phyloP scores from a whole-genome alignment of 2,888 invertebrate species.

The Cepaea hortensis region DNA sequence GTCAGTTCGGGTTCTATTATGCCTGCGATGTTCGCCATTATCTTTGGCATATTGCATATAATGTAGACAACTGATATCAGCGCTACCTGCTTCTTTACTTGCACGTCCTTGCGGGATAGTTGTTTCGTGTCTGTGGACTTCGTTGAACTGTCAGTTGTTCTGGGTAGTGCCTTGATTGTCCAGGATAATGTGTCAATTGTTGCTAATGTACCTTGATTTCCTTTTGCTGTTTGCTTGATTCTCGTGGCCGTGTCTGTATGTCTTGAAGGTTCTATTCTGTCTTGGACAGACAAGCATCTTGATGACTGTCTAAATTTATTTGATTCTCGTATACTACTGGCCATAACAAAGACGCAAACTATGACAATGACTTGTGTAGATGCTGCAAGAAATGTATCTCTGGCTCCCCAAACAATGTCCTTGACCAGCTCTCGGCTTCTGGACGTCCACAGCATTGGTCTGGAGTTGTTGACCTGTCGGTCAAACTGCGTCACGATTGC shows the following conservation, averaged over 20 bases:
- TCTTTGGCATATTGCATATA: slow-evolving; percentile 28
- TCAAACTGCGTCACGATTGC: not conserved
- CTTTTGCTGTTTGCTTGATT: not conserved
- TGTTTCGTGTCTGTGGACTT: not conserved
- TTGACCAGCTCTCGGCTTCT: not conserved
- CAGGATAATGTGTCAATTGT: too few relatives aligned
- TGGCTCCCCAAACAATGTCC: not conserved
- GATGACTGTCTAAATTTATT: not conserved
- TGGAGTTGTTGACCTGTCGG: not conserved
- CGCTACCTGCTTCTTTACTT: slow-evolving; percentile 22
- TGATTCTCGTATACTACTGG: slow-evolving; percentile 3
- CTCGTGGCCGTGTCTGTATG: not conserved
- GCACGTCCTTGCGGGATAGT: not conserved
- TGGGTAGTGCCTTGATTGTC: too few relatives aligned
- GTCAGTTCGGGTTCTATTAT: not conserved
- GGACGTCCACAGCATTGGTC: slow-evolving; percentile 5
- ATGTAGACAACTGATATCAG: slow-evolving; percentile 30
- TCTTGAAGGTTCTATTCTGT: too few relatives aligned
- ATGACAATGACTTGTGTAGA: slow-evolving; percentile 14
- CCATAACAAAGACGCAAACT: slow-evolving; percentile 33
- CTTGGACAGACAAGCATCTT: too few relatives aligned
- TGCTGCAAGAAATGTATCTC: slow-evolving; percentile 8
- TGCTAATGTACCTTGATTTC: too few relatives aligned
- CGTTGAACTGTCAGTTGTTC: not conserved
- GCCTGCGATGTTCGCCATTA: not conserved